phyloP scores from a whole-genome alignment of 1,140 invertebrate species.

The Aphidius gifuensis region DNA sequence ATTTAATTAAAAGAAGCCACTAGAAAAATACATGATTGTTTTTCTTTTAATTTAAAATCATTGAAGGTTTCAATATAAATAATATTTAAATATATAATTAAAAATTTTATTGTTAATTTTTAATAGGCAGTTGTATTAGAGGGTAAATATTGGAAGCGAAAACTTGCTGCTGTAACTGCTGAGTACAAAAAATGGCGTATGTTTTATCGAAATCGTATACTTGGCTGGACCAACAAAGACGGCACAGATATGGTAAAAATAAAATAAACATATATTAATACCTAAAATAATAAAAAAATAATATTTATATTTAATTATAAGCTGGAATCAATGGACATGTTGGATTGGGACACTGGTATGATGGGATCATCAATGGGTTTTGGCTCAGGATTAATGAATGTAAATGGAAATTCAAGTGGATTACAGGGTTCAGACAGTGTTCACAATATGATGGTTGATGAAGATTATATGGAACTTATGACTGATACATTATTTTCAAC shows the following conservation, averaged over 20 bases:
- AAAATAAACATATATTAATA: slow-evolving; percentile 15
- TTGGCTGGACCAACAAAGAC: slow-evolving; percentile 72
- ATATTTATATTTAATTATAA: slow-evolving; percentile 41
- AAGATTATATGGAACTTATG: slow-evolving; percentile 85
- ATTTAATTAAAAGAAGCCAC: slow-evolving; percentile 23
- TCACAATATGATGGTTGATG: slow-evolving; percentile 71
- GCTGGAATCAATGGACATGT: slow-evolving; percentile 76
- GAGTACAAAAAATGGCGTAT: slow-evolving; percentile 99
- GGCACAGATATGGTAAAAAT: slow-evolving; percentile 70
- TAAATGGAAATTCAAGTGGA: slow-evolving; percentile 37
- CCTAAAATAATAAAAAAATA: background rate
- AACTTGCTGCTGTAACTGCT: slow-evolving; percentile 92
- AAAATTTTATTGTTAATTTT: slow-evolving; percentile 21
- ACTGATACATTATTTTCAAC: slow-evolving; percentile 88
- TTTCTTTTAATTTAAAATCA: slow-evolving; percentile 21
- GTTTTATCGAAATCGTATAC: slow-evolving; percentile 83
- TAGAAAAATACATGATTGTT: slow-evolving; percentile 14
- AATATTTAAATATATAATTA: background rate
- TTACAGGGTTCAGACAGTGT: slow-evolving; percentile 59
- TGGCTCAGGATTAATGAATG: slow-evolving; percentile 34
- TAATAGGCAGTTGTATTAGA: slow-evolving; percentile 88
- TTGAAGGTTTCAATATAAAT: background rate
- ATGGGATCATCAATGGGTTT: slow-evolving; percentile 37
- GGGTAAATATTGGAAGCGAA: slow-evolving; percentile 98
- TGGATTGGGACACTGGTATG: slow-evolving; percentile 64